Conservation (phyloP, 2,888 invertebrate genomes). For the Gari tellinella region DNA sequence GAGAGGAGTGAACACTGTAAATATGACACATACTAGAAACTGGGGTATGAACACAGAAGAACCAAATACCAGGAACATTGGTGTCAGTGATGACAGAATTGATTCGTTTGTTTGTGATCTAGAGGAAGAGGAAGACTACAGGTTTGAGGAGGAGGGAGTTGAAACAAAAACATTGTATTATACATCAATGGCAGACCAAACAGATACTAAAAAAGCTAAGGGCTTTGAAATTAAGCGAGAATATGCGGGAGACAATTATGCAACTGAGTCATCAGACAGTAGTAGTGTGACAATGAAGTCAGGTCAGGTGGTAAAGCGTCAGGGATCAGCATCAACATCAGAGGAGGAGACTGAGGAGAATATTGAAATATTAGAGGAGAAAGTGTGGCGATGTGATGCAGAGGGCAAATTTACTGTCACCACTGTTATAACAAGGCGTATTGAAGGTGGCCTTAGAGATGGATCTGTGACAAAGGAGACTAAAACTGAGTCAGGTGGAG, state of each 20-base stretch:
- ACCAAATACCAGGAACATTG: constrained; percentile 47
- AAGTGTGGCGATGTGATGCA: constrained; percentile 60
- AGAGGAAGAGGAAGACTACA: constrained; percentile 64
- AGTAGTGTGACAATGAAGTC: constrained; percentile 3
- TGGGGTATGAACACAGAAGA: constrained; percentile 56
- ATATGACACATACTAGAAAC: constrained; percentile 39
- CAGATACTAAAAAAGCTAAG: constrained; percentile 41
- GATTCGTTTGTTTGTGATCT: constrained; percentile 66
- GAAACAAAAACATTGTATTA: constrained; percentile 60
- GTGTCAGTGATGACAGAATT: constrained; percentile 62
- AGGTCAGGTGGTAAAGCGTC: no score
- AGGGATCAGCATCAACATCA: neutral
- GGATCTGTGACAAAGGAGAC: constrained; percentile 41
- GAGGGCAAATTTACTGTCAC: constrained; percentile 66
- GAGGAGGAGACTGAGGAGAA: constrained; percentile 35
- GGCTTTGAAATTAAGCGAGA: constrained; percentile 59
- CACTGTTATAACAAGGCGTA: constrained; percentile 56
- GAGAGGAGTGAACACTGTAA: constrained; percentile 58
- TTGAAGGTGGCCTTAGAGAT: constrained; percentile 44
- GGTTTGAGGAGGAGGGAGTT: constrained; percentile 56
- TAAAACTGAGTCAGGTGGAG: constrained; percentile 56
- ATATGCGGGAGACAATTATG: constrained; percentile 35
- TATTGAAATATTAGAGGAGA: constrained; percentile 65
- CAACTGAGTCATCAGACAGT: constrained; percentile 9
- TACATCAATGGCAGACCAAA: constrained; percentile 35